phyloP scores from a whole-genome alignment of 2,113 vertebrate genomes.

The mouse (Mus musculus) region DNA sequence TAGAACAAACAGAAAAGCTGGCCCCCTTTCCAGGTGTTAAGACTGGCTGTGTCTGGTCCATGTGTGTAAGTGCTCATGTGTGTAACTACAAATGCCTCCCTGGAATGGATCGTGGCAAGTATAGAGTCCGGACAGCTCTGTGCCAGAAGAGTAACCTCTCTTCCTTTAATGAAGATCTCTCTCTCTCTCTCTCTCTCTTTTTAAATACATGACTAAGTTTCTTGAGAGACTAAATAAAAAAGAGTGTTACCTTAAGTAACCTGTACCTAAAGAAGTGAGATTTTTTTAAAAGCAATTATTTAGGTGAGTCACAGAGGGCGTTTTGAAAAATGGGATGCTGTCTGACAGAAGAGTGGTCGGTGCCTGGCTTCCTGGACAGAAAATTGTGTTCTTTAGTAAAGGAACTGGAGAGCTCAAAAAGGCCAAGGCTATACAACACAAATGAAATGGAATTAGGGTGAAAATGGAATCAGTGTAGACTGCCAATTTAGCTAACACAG shows the following conservation, averaged over 20 bases:
- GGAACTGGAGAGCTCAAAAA: constrained; percentile 38
- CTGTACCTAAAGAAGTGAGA: constrained; percentile 43
- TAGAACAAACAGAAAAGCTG: constrained; percentile 31
- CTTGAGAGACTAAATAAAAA: constrained; percentile 46
- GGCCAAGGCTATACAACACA: constrained; percentile 41
- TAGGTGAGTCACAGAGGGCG: constrained; percentile 52
- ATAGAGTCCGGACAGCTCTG: background rate
- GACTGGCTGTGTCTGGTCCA: background rate
- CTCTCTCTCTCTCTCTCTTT: no score
- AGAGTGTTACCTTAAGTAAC: constrained; percentile 50
- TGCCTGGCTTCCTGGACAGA: constrained; percentile 49
- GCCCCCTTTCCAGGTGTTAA: constrained; percentile 20
- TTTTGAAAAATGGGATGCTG: constrained; percentile 65
- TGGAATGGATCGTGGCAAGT: background rate
- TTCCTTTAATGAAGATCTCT: constrained; percentile 45
- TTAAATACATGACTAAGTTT: background rate
- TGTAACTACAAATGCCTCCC: background rate
- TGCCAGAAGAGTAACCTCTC: background rate
- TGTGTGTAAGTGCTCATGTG: background rate
- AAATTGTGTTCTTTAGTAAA: constrained; percentile 63
- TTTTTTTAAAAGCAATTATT: constrained; percentile 41
- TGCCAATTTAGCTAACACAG: constrained; percentile 57
- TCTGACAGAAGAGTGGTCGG: constrained; percentile 61
- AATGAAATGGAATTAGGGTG: constrained; percentile 56
- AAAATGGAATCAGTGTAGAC: constrained; percentile 56